These are phyloP conservation scores for Drosophila stalkeri DNA, from an alignment of 2,888 invertebrate genomes.

Conservation along the genomic window DNA sequence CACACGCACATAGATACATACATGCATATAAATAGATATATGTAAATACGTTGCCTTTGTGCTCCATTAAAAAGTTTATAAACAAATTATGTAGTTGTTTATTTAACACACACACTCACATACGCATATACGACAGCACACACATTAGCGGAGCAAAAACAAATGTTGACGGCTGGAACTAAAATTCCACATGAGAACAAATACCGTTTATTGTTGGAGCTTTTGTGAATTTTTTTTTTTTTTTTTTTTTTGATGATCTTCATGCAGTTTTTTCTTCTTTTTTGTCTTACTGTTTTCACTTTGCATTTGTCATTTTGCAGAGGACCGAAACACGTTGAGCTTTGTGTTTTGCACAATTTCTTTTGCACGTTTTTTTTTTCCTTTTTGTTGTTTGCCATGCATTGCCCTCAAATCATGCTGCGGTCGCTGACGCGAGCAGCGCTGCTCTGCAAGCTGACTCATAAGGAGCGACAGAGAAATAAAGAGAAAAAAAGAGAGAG, in stretches of 20 bases:
- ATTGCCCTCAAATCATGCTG: constrained; percentile 62
- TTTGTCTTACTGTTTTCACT: constrained; percentile 28
- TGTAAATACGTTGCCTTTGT: constrained; percentile 24
- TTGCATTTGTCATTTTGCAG: constrained; percentile 60
- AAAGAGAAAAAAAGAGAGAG: background rate
- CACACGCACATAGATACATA: constrained; percentile 4
- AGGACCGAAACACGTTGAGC: constrained; percentile 40
- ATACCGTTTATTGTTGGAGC: constrained; percentile 47
- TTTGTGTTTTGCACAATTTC: constrained; percentile 62
- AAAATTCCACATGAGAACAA: constrained; percentile 47
- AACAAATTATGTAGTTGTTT: constrained; percentile 76
- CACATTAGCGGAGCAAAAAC: constrained; percentile 27
- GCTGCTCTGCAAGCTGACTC: constrained; percentile 53
- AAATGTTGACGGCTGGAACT: constrained; percentile 58
- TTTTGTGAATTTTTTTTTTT: constrained; percentile 8
- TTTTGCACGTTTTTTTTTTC: constrained; percentile 40
- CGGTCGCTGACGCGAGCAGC: constrained; percentile 39
- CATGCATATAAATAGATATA: constrained; percentile 7
- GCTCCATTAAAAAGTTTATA: constrained; percentile 59
- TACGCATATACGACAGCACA: constrained; percentile 17
- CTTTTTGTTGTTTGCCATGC: constrained; percentile 48
- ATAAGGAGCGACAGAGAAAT: constrained; percentile 49
- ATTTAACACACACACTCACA: constrained; percentile 45
- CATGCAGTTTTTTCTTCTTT: constrained; percentile 33
- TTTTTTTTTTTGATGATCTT: constrained; percentile 19